Conservation (phyloP, 2,888 invertebrate genomes). For the Mactromeris polynyma region DNA sequence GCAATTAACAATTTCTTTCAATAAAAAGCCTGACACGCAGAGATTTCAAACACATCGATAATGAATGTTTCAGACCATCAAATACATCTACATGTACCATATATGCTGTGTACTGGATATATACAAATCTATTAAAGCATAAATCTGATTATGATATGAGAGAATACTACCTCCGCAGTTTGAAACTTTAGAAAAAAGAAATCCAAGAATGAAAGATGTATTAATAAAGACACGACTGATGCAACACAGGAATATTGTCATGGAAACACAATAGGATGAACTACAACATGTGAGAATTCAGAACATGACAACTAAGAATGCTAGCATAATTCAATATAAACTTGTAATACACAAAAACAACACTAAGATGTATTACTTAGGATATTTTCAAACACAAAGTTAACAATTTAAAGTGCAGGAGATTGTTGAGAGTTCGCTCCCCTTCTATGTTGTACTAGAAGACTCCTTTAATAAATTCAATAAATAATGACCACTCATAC, state of each 20-base stretch:
- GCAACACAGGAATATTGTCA: not conserved
- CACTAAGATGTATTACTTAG: not conserved
- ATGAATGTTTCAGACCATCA: too few relatives aligned
- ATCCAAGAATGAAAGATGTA: not conserved
- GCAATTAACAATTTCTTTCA: too few relatives aligned
- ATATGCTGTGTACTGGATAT: not conserved
- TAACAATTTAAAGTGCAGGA: not conserved
- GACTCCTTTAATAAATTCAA: too few relatives aligned
- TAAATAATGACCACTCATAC: too few relatives aligned
- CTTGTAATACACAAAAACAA: not conserved
- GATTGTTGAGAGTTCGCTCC: too few relatives aligned
- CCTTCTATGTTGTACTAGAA: too few relatives aligned
- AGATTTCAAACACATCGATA: too few relatives aligned
- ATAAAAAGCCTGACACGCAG: too few relatives aligned
- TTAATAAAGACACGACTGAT: not conserved
- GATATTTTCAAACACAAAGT: not conserved
- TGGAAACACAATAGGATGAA: not conserved
- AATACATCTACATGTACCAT: not conserved
- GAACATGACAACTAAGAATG: not conserved
- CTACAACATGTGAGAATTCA: not conserved
- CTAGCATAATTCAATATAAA: not conserved
- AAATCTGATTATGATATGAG: not conserved
- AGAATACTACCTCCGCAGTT: constrained; percentile 30
- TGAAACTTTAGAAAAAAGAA: constrained; percentile 32
- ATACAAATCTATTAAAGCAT: not conserved